Conservation (phyloP, 2,797 vertebrate genomes). For the Remorina albescens region DNA sequence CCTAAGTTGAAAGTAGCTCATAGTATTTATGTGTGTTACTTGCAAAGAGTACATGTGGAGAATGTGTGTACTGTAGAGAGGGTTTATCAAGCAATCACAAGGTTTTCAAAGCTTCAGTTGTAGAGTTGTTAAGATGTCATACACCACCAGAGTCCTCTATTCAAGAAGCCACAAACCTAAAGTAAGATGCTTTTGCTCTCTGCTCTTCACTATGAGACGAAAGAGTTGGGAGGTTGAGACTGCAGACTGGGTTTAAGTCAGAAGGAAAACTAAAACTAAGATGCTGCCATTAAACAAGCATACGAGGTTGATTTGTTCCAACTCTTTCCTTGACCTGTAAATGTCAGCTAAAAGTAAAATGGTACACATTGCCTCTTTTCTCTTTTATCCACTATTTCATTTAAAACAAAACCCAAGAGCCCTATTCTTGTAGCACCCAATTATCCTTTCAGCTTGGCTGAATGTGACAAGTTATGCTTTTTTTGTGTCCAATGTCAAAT, state of each 20-base stretch:
- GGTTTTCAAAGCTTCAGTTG: slow-evolving; percentile 20
- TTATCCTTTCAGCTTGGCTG: background rate
- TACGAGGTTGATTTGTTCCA: background rate
- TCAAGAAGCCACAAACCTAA: slow-evolving; percentile 24
- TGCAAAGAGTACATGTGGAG: background rate
- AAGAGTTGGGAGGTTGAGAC: background rate
- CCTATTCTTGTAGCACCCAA: background rate
- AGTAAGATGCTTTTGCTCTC: background rate
- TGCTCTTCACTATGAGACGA: slow-evolving; percentile 5
- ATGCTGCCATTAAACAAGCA: background rate
- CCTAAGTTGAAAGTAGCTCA: background rate
- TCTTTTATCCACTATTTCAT: background rate
- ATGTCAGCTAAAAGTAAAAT: background rate
- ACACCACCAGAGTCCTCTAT: slow-evolving; percentile 6
- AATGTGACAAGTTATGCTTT: background rate
- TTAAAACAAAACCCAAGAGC: background rate
- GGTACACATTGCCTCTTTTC: background rate
- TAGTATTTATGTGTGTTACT: slow-evolving; percentile 7
- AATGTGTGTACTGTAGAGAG: background rate
- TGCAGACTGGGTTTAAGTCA: background rate
- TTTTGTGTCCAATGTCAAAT: slow-evolving; percentile 11
- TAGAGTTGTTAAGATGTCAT: slow-evolving; percentile 16
- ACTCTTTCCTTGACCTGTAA: background rate
- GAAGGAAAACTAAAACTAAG: slow-evolving; percentile 3
- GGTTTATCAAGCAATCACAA: slow-evolving; percentile 1